Evolutionary conservation across 2,797 vertebrate species (phyloP).

Genomic region (Mycteria americana): DNA sequence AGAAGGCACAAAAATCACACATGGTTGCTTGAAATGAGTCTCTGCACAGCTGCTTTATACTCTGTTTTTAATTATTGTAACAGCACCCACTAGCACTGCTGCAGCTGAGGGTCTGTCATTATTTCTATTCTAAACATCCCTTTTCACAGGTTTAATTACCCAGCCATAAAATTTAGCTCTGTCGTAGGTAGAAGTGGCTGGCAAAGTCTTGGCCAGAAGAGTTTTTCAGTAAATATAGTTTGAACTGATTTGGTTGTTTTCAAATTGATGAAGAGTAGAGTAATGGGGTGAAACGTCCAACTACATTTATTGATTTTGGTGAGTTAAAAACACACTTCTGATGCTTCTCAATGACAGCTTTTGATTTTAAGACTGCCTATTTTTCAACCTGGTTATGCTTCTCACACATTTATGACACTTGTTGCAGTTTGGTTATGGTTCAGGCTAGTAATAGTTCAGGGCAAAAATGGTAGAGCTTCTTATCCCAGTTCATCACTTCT

Average conservation of each 20-base stretch:
- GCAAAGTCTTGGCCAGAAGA: neutral
- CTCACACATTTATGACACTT: neutral
- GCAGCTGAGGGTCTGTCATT: neutral
- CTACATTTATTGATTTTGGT: neutral
- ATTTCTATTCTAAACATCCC: neutral
- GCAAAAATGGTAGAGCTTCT: neutral
- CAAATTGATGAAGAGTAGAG: neutral
- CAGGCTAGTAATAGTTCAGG: neutral
- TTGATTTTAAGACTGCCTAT: neutral
- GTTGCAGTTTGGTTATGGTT: neutral
- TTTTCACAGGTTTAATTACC: conserved; percentile 13
- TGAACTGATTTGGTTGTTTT: neutral
- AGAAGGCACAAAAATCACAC: conserved; percentile 8
- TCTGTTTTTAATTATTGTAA: conserved; percentile 43
- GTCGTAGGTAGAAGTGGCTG: neutral
- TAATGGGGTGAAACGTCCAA: neutral
- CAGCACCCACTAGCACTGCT: conserved; percentile 20
- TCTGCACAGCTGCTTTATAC: conserved; percentile 43
- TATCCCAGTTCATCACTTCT: neutral
- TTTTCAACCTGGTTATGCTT: neutral
- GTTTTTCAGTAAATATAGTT: neutral
- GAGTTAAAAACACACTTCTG: neutral
- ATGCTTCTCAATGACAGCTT: neutral
- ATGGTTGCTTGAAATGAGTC: neutral
- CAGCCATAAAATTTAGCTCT: neutral